Base-by-base conservation (phyloP, 92 coral and sea anemone species). In the Siderastrea siderea region DNA sequence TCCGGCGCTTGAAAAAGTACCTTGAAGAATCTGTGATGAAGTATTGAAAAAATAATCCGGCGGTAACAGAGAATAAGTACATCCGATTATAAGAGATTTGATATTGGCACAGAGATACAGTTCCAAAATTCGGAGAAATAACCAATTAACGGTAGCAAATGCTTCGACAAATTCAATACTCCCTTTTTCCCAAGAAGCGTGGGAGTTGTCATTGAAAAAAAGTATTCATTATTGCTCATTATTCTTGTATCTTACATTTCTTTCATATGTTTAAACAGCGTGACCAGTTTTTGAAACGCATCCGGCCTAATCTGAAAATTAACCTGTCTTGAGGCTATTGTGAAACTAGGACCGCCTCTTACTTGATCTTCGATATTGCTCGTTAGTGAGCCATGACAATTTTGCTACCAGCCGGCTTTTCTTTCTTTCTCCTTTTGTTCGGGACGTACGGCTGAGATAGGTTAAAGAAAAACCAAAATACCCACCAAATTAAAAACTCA, bases 261-360 rank as follows among this genome's bases (percentile, higher is more conserved):
- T 62, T 77, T 60, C 57, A 47, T 11, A 7, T 9, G 69, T 58
- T 61, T 57, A 58, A 71, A 57, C 80, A 76, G 74, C 13, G 51
- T 68, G 51, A 44, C 44, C 43, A 4, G 15, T 44, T 10, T 17
- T 19, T 7, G n/a, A 38, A 13, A 38, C 7, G 13, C 47, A 59
- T 8, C 47, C 63, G 57, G 16, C 44, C 62, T 75, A 43, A 74
- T 74, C 79, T 8, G 44, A 13, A 26, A 26, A 26, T 26, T 26
- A 61, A 16, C 3, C 19, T 61, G 3, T 5, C 66, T 61, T 61
- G 26, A 6, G 26, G 66, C 66, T 61, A 13, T 61, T 2, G 13
- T 61, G 5, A 61, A 15, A 13, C 14, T 13, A 14, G 26, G 3
- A 61, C 66, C 26, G 66, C 66, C 66, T 16, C 17, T 26, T 26